These are phyloP conservation scores for Ditula angustiorana DNA, from an alignment of 2,888 invertebrate genomes.

Conservation along the genomic window DNA sequence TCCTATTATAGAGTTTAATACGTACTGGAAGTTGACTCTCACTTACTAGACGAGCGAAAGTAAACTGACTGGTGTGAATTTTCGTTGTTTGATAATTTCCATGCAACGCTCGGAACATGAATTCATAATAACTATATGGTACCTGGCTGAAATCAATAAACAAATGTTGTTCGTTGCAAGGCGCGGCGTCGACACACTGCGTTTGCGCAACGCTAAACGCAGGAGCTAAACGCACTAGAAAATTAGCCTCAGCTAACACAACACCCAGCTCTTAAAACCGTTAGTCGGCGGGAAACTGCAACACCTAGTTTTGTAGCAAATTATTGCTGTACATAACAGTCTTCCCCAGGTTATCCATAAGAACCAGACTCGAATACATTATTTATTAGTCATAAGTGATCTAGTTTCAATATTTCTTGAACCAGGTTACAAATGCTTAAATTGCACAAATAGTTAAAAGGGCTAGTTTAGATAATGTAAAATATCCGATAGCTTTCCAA, in stretches of 20 bases:
- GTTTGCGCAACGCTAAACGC: conserved; percentile 39
- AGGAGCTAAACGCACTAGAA: conserved; percentile 39
- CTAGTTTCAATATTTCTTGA: conserved; percentile 55
- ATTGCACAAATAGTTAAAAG: not conserved
- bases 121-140: conserved; percentile 23
- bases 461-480: not conserved
- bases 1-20: conserved; percentile 53
- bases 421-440: not conserved
- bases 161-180: conserved; percentile 1
- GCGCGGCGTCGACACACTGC: conserved; percentile 18
- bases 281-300: conserved; percentile 58
- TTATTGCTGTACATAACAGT: conserved; percentile 61
- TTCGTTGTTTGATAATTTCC: conserved; percentile 40
- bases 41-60: conserved; percentile 72
- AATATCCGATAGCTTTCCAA: conserved; percentile 13
- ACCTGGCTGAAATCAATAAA: not conserved
- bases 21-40: conserved; percentile 66
- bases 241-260: conserved; percentile 47
- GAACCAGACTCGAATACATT: not conserved
- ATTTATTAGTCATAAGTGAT: conserved; percentile 45
- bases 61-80: conserved; percentile 56
- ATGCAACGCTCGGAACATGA: conserved; percentile 29
- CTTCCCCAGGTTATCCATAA: conserved; percentile 19
- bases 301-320: conserved; percentile 65
- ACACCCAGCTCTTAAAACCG: conserved; percentile 53